Base-by-base conservation (phyloP, 2,888 invertebrate species). In the Didymodactylos carnosus region DNA sequence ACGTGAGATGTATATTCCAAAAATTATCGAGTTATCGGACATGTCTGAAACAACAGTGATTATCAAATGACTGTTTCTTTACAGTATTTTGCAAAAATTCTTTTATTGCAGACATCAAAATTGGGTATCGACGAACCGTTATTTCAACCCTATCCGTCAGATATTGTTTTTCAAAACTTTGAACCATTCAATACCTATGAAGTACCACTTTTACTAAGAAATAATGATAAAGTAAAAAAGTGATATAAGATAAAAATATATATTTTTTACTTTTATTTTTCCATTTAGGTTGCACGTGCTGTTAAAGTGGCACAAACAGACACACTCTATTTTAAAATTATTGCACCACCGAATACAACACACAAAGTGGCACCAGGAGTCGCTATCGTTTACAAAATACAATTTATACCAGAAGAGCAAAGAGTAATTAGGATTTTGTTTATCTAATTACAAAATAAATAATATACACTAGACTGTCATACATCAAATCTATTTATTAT, bases 351-450 rank as follows among this genome's bases (percentile, higher is more conserved):
- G 76, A 80, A 82, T 77, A 80, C 82, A 19, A 80, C 82, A 39
- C 79, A 83, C 76, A 87, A 88, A 79, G 81, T 90, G 29, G 89
- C 89, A 8, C 88, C 90, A 23, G 90, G 90, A 53, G 87, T 90
- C 77, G 86, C 87, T 27, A 85, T 87, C 43, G 83, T 85, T 3
- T 87, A 88, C 77, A 85, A 84, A 11, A 81, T 90, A 10, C 87
- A 86, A 69, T 90, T 90, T 81, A 83, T 80, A 69, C 88, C 89
- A 0, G 84, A 85, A 76, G 81, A 82, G 76, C 80, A 81, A 72
- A 81, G 81, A 80, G 83, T 82, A 75, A 35, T 75, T 72, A 19
- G 8, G 4, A 27, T 10, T 23, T n/a, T 46, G 19, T 46, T 11
- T 6, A 5, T 16, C 5, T 19, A 5, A n/a, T 11, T 19, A n/a